A percentile compares a stretch with the other conserved stretches of the same genome.
Conservation (phyloP, 2,797 vertebrate species). For the Pangasius mekongensis region DNA sequence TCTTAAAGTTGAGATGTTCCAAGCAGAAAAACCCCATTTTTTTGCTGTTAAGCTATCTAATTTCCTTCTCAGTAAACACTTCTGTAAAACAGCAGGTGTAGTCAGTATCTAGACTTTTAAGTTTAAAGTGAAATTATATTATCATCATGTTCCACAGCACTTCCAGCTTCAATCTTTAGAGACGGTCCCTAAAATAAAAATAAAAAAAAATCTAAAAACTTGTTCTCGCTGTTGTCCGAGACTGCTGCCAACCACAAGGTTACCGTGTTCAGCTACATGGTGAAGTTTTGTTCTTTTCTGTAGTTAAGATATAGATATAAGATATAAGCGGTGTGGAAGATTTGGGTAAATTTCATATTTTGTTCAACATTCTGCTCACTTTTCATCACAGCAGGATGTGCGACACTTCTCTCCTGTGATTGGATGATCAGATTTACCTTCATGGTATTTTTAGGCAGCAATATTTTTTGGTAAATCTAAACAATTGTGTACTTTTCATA, state of each 20-base stretch:
- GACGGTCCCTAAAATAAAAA: background rate
- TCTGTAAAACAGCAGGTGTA: background rate
- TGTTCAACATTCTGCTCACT: background rate
- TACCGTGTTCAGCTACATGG: background rate
- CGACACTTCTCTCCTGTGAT: background rate
- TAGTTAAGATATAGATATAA: background rate
- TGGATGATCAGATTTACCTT: background rate
- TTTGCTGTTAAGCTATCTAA: background rate
- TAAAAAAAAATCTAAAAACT: too few relatives aligned
- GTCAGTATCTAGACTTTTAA: background rate
- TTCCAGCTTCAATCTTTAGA: background rate
- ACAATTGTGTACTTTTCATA: background rate
- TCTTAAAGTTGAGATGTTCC: background rate
- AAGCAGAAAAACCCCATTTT: too few relatives aligned
- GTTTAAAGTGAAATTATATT: background rate
- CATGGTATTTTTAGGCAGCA: background rate
- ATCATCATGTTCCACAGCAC: background rate
- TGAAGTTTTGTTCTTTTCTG: background rate
- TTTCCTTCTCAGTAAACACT: background rate
- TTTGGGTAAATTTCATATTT: background rate
- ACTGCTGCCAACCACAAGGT: background rate
- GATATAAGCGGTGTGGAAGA: background rate
- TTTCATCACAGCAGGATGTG: background rate
- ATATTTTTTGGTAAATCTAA: background rate
- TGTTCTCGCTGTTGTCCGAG: background rate